Evolutionary conservation across 1,140 invertebrate genomes (phyloP), one percentile per base, ranked within the genome.

Genomic region (Sinonovacula constricta): DNA sequence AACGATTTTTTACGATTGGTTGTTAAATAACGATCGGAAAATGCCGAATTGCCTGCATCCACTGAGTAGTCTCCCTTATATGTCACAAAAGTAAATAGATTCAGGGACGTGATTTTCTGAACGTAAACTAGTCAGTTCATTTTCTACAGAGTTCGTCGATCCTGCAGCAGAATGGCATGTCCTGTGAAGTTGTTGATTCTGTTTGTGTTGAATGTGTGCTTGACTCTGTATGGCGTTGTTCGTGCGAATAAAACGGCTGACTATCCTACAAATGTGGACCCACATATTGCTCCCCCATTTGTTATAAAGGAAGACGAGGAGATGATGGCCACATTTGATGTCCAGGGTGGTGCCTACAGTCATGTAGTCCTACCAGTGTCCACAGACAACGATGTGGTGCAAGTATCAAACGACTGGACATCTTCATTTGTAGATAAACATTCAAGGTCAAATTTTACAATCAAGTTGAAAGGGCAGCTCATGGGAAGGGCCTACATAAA

Each of bases 401-500:
- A 78, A 22, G 39, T 51, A 14, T 5, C 26, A 3, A 36, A 14
- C n/a, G 63, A 78, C 39, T 18, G 10, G n/a, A 34, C 75, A 15
- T n/a, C 69, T 0, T 26, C 2, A 14, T n/a, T n/a, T n/a, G 18
- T 69, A 7, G 31, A 49, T 5, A 34, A 54, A 34, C 15, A 54
- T 7, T 30, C 28, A 22, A 54, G 49, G 4, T 59, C 15, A 3
- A 82, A 76, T 39, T 71, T 79, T 51, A 66, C 77, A 26, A 59
- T 56, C 24, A 65, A 34, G 31, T 54, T 79, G 28, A 69, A 62
- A 59, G 81, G 65, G 15, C 51, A 62, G 14, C 79, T 82, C 77
- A 67, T 82, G 30, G 81, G 81, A 36, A 71, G 77, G 57, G 62
- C 76, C 14, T 51, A 49, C 7, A n/a, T 82, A 33, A 49, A 51